Evolutionary conservation across 23 tunicate genomes (phyloP).

Genomic region (Pegea sp.): DNA sequence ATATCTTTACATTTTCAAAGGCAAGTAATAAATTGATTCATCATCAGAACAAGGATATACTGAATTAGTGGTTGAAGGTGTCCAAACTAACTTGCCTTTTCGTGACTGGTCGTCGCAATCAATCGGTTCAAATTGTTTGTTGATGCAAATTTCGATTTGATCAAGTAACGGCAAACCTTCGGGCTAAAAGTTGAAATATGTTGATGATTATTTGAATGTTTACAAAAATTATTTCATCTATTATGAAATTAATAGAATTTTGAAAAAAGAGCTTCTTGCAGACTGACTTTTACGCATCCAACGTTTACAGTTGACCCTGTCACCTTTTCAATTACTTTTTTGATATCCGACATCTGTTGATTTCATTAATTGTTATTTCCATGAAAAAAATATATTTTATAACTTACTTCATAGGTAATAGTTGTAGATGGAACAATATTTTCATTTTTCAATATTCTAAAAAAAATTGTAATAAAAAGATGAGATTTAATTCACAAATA

Average conservation of each 20-base stretch:
- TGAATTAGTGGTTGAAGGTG: neutral
- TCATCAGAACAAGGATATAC: neutral
- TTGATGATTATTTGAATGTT: too few species aligned
- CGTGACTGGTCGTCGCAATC: neutral
- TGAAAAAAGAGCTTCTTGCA: neutral
- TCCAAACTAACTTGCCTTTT: neutral
- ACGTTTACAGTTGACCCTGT: slow-evolving; percentile 4
- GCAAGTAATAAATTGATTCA: neutral
- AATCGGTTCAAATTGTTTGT: neutral
- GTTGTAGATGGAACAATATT: slow-evolving; percentile 3
- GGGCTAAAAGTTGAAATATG: neutral
- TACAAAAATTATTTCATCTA: too few species aligned
- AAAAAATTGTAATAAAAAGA: neutral
- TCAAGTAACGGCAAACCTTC: neutral
- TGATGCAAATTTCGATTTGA: neutral
- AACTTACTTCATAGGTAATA: too few species aligned
- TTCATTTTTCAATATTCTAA: slow-evolving; percentile 5
- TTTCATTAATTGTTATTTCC: neutral
- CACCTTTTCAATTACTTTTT: slow-evolving; percentile 6
- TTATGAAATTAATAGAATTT: too few species aligned
- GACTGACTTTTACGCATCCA: slow-evolving; percentile 6
- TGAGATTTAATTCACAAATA: neutral
- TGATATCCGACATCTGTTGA: slow-evolving; percentile 6
- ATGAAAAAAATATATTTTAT: neutral
- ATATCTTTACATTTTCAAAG: neutral